These are phyloP conservation scores for Epirrhoe tristata DNA, from an alignment of 2,888 invertebrate genomes.

Conservation along the genomic window DNA sequence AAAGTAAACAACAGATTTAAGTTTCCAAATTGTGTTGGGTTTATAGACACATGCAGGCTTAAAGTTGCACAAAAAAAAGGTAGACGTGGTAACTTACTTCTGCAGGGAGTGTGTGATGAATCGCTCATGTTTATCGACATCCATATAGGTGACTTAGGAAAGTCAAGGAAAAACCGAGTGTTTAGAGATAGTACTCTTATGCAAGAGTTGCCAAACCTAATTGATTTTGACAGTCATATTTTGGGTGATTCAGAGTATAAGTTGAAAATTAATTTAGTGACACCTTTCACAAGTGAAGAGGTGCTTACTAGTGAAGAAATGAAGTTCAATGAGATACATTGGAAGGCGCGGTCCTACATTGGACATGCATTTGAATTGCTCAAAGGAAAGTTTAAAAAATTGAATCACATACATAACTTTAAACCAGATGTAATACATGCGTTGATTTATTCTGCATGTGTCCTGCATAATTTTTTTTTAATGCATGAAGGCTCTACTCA, in stretches of 20 bases:
- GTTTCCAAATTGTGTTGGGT: conserved; percentile 80
- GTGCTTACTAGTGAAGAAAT: conserved; percentile 76
- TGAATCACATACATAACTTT: conserved; percentile 68
- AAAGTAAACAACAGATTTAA: conserved; percentile 73
- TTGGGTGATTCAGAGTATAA: conserved; percentile 75
- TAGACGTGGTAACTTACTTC: conserved; percentile 62
- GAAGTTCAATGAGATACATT: conserved; percentile 77
- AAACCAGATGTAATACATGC: conserved; percentile 64
- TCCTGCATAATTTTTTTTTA: conserved; percentile 76
- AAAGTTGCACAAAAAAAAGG: conserved; percentile 66
- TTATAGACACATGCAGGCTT: conserved; percentile 73
- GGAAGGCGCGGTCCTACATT: conserved; percentile 72
- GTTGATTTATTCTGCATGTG: conserved; percentile 70
- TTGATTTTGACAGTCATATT: conserved; percentile 77
- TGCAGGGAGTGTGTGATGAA: conserved; percentile 81
- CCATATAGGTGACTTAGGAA: conserved; percentile 69
- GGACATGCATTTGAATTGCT: conserved; percentile 74
- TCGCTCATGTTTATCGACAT: conserved; percentile 72
- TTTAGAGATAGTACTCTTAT: conserved; percentile 69
- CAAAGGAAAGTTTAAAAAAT: conserved; percentile 69
- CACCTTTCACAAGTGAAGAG: conserved; percentile 74
- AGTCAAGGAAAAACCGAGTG: conserved; percentile 67
- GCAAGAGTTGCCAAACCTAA: conserved; percentile 67
- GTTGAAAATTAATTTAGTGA: conserved; percentile 70
- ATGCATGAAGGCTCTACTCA: conserved; percentile 71